Evolutionary conservation across 64 coral and sea anemone genomes (phyloP), one percentile per base, ranked within the genome.

Genomic region (Montipora foliosa): DNA sequence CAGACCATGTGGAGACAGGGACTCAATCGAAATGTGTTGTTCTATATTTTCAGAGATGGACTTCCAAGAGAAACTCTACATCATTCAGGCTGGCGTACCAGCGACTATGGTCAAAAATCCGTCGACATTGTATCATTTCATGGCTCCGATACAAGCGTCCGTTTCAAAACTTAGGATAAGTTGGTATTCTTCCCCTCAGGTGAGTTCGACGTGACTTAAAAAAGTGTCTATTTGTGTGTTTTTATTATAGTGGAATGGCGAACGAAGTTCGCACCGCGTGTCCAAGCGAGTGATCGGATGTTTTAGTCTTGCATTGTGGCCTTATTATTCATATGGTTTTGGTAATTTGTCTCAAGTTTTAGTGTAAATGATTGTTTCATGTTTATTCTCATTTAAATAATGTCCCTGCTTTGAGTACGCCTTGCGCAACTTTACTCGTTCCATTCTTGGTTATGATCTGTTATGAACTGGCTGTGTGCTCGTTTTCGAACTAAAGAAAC

Each of bases 21-120:
- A 37, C 10, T 86, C 58, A 86, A 49, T 71, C 82, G 45, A 48
- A 45, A 86, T 86, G 44, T 22, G 62, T 86, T 86, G 62, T 86
- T 86, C 82, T 86, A 86, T 37, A 37, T 57, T 86, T 86, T 70
- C 82, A 86, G 82, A 86, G 11, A 71, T 86, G 82, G 66, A 86
- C 46, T 86, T 86, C 46, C 82, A 86, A 49, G 82, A 44, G 3
- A 86, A 70, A 67, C 47, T 86, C 59, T 72, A 86, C 16, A 45
- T 86, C 46, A 86, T 86, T 86, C 82, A 70, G n/a, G 44, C 62
- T 8, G 82, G 82, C 49, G 62, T 49, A 9, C 82, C 82, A 11
- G 66, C 47, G 9, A 86, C 66, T 11, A 86, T 86, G 82, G 45
- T 86, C 7, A 15, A 72, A 50, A 71, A 86, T 86, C 62, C 82